These are phyloP conservation scores for Bos taurus DNA, from an alignment of 2,113 vertebrate species.

Conservation along the genomic window DNA sequence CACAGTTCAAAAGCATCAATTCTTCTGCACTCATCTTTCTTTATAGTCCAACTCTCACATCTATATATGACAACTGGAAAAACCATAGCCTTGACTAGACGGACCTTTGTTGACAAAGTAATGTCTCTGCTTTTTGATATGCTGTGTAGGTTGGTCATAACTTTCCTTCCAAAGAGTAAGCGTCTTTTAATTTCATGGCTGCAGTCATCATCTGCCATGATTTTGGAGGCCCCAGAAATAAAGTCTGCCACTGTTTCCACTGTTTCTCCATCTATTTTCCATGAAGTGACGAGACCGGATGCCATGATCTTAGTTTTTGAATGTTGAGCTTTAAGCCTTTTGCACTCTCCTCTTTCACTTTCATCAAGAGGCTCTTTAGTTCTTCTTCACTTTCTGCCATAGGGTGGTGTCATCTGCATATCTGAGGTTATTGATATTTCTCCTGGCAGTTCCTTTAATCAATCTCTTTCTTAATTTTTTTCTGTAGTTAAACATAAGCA, in stretches of 20 bases:
- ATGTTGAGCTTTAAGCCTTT: background rate
- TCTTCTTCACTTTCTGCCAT: background rate
- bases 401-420: background rate
- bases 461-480: background rate
- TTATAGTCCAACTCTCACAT: background rate
- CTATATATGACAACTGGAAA: background rate
- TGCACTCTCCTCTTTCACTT: background rate
- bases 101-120: background rate
- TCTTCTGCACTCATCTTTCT: accelerated
- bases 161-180: background rate
- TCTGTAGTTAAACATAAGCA: background rate
- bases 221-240: background rate
- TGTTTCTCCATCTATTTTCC: background rate
- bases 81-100: background rate
- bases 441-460: background rate
- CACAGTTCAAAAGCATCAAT: background rate
- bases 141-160: background rate
- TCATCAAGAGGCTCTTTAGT: background rate
- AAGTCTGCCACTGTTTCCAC: background rate
- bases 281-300: accelerated
- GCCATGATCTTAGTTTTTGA: background rate
- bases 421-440: background rate
- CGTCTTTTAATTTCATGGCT: background rate
- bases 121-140: background rate
- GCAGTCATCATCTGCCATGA: background rate